phyloP scores from a whole-genome alignment of 2,888 invertebrate species.

The Thereva nobilitata region DNA sequence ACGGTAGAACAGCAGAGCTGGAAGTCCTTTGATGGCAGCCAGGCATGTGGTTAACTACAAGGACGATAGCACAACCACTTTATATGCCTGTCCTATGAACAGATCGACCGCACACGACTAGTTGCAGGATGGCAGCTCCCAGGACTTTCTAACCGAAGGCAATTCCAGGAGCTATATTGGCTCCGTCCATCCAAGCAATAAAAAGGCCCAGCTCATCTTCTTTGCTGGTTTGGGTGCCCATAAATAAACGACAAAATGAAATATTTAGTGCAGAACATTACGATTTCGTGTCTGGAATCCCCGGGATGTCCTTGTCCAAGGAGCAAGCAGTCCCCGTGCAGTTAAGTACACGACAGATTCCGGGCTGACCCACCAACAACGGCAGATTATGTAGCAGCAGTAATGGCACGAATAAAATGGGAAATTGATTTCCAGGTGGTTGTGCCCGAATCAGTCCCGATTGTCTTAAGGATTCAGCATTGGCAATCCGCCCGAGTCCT shows the following conservation, averaged over 20 bases:
- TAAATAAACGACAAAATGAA: conserved; percentile 29
- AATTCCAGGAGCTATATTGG: too few relatives aligned
- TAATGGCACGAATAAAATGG: conserved; percentile 30
- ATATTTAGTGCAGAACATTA: conserved; percentile 29
- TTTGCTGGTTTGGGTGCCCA: not conserved
- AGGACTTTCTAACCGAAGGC: too few relatives aligned
- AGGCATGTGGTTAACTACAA: too few relatives aligned
- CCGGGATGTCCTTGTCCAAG: not conserved
- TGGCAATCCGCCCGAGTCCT: too few relatives aligned
- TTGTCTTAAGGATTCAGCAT: too few relatives aligned
- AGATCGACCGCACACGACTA: too few relatives aligned
- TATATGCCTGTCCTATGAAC: too few relatives aligned
- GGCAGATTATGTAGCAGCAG: conserved; percentile 29
- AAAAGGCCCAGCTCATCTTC: conserved; percentile 14
- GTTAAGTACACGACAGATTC: not conserved
- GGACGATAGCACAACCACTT: too few relatives aligned
- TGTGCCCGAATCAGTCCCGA: not conserved
- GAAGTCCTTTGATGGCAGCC: too few relatives aligned
- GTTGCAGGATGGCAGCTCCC: too few relatives aligned
- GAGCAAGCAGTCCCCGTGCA: not conserved
- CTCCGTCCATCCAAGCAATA: conserved; percentile 6
- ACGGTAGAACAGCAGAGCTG: too few relatives aligned
- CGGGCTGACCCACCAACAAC: not conserved
- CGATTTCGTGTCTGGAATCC: conserved; percentile 25
- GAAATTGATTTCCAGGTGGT: conserved; percentile 34